These are phyloP conservation scores for Catamblyrhynchus diadema DNA, from an alignment of 2,797 vertebrate genomes.

Conservation along the genomic window DNA sequence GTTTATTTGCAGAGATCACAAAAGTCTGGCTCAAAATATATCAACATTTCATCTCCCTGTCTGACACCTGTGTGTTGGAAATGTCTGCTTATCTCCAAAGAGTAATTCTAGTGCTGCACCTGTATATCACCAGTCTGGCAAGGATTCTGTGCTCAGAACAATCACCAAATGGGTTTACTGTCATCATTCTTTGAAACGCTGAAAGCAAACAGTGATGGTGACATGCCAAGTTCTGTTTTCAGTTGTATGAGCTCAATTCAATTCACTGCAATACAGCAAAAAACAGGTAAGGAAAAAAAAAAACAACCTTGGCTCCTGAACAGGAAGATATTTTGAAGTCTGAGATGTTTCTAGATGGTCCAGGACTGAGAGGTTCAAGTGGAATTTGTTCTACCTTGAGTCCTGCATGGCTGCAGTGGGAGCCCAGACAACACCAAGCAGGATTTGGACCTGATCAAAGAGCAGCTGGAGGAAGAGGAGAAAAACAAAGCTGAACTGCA, in stretches of 20 bases:
- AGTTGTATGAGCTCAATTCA: not conserved
- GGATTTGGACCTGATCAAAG: slow-evolving; percentile 72
- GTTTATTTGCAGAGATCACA: not conserved
- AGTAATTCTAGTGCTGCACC: slow-evolving; percentile 6
- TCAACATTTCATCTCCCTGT: not conserved
- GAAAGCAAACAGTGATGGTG: slow-evolving; percentile 6
- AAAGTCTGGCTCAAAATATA: not conserved
- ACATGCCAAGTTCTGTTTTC: slow-evolving; percentile 38
- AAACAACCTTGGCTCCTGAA: not conserved
- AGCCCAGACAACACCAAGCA: slow-evolving; percentile 68
- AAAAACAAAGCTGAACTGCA: slow-evolving; percentile 71
- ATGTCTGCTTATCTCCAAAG: slow-evolving; percentile 2
- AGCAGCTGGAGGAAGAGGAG: slow-evolving; percentile 78
- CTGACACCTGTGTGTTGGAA: not conserved
- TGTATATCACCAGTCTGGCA: slow-evolving; percentile 15
- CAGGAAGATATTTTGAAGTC: not conserved
- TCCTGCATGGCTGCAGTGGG: slow-evolving; percentile 46
- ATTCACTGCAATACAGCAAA: not conserved
- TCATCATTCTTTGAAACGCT: slow-evolving; percentile 11
- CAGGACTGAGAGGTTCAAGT: not conserved
- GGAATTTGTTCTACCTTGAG: not conserved
- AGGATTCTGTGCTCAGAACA: slow-evolving; percentile 12
- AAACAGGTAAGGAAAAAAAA: not conserved
- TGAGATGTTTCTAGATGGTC: not conserved
- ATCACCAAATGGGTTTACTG: slow-evolving; percentile 24